phyloP scores from a whole-genome alignment of 2,113 vertebrate genomes.

The Oreotrochilus melanogaster region DNA sequence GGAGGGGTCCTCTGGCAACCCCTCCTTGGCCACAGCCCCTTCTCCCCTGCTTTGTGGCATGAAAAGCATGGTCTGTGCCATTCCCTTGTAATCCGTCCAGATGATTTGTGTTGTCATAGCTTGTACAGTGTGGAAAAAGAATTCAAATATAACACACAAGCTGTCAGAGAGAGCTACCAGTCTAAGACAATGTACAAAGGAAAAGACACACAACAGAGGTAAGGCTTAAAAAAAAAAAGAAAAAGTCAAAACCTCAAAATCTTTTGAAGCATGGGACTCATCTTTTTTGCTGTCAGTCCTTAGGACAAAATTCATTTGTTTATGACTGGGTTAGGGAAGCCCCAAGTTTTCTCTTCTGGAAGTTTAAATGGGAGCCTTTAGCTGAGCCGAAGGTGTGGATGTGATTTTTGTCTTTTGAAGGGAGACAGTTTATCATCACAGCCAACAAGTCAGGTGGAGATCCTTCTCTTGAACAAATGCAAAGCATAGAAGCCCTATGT shows the following conservation, averaged over 20 bases:
- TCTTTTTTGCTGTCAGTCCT: background rate
- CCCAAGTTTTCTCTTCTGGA: background rate
- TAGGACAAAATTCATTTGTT: background rate
- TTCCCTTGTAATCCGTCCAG: background rate
- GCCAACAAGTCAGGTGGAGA: background rate
- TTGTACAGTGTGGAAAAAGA: background rate
- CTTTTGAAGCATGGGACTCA: background rate
- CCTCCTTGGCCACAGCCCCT: background rate
- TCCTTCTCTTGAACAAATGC: background rate
- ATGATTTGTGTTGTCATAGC: slow-evolving; percentile 53
- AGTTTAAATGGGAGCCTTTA: background rate
- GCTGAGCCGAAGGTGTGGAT: background rate
- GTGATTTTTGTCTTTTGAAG: background rate
- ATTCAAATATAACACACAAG: slow-evolving; percentile 34
- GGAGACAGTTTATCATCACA: background rate
- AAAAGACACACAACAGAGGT: background rate
- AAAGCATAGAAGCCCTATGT: background rate
- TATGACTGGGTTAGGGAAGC: background rate
- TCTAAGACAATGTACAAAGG: slow-evolving; percentile 4
- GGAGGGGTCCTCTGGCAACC: background rate
- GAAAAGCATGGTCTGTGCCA: background rate
- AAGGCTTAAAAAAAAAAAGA: slow-evolving; percentile 4
- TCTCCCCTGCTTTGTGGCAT: background rate
- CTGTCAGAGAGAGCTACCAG: slow-evolving; percentile 24
- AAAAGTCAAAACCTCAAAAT: background rate